Percentiles rank a stretch among this genome's conserved stretches.
phyloP scores from a whole-genome alignment of 1,140 invertebrate species.

The Triops longicaudatus region DNA sequence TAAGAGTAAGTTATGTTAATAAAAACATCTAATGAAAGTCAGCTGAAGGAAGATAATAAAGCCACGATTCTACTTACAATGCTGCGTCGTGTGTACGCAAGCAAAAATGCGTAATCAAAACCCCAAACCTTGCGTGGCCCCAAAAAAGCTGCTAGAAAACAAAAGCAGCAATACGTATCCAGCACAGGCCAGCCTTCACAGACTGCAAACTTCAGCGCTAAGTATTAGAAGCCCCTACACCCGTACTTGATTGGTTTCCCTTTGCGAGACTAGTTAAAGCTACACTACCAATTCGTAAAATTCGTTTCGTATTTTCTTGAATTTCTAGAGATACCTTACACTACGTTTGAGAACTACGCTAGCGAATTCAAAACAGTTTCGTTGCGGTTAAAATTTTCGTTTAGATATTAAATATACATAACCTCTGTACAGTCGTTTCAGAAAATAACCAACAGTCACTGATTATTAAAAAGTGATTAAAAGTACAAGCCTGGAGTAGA shows the following conservation, averaged over 20 bases:
- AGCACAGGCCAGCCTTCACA: neutral
- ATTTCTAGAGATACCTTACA: no score
- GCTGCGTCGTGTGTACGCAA: neutral
- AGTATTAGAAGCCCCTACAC: slow-evolving; percentile 8
- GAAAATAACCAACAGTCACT: neutral
- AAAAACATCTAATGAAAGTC: slow-evolving; percentile 8
- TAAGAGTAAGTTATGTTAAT: neutral
- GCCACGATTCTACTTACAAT: slow-evolving; percentile 1
- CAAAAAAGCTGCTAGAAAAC: neutral
- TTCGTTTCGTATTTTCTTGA: no score
- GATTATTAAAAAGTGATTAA: neutral
- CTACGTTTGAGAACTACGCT: no score
- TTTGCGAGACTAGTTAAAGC: neutral
- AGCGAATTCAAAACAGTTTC: no score
- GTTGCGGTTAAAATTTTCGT: no score
- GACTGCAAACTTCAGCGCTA: neutral
- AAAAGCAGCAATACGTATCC: neutral
- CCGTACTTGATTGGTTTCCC: neutral
- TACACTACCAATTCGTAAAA: neutral
- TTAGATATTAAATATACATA: no score
- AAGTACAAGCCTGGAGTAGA: slow-evolving; percentile 18
- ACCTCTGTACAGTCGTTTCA: slow-evolving; percentile 9
- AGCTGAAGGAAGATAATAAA: neutral
- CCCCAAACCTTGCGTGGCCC: neutral
- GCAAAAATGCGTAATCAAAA: slow-evolving; percentile 5